Evolutionary conservation across 2,113 vertebrate species (phyloP).

Genomic region (Callorhinus ursinus): DNA sequence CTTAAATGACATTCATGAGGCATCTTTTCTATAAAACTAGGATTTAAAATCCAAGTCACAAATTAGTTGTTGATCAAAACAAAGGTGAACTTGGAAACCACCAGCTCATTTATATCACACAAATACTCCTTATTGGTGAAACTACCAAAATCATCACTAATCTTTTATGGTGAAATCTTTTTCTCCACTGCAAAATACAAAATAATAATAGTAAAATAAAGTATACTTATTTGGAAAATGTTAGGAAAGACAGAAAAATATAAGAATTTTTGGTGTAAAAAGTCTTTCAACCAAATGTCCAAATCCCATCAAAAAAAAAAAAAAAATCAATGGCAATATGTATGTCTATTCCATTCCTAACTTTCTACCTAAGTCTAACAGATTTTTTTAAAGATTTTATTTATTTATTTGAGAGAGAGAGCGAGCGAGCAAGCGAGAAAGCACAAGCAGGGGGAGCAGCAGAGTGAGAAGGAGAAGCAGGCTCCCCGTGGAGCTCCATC

Average conservation of each 20-base stretch:
- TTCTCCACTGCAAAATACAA: not conserved
- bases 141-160: not conserved
- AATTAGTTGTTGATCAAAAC: not conserved
- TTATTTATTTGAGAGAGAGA: not conserved
- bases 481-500: not conserved
- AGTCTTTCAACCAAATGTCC: not conserved
- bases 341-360: not conserved
- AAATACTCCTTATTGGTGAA: not conserved
- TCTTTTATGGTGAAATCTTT: not conserved
- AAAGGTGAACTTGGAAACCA: not conserved
- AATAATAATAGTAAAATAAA: not conserved
- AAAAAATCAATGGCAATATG: not conserved
- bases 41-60: slow-evolving; percentile 17
- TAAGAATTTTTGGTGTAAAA: not conserved
- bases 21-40: not conserved
- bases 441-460: too few species aligned
- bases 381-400: not conserved
- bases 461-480: not conserved
- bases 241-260: not conserved
- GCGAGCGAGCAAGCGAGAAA: too few species aligned
- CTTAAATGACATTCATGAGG: not conserved
- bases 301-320: not conserved
- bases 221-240: not conserved
- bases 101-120: not conserved
- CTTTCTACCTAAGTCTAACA: not conserved